Percentiles rank a stretch among this genome's conserved stretches.
These are phyloP conservation scores for Drosophila prostipennis DNA, from an alignment of 2,888 invertebrate genomes.

Conservation along the genomic window DNA sequence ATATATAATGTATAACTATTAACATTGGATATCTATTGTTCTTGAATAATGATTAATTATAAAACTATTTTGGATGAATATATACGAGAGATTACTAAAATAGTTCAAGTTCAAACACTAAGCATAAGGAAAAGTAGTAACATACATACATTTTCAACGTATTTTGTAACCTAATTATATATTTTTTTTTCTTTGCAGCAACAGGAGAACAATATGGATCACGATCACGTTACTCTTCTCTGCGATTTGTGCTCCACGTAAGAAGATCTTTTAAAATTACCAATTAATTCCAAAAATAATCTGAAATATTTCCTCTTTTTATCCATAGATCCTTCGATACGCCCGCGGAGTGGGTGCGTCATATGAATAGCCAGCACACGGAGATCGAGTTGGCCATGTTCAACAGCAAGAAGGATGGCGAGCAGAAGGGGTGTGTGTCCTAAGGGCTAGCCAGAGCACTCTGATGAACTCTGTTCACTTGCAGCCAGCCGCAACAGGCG, in stretches of 20 bases:
- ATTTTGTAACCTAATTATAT: neutral
- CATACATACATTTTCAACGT: no score
- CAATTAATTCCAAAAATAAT: neutral
- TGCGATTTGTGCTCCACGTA: slow-evolving; percentile 91
- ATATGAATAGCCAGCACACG: slow-evolving; percentile 93
- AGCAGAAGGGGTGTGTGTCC: slow-evolving; percentile 87
- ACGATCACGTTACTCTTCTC: slow-evolving; percentile 90
- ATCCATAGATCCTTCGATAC: slow-evolving; percentile 87
- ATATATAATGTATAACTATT: no score
- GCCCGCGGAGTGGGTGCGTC: slow-evolving; percentile 94
- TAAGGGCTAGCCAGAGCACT: slow-evolving; percentile 82
- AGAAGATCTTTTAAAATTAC: slow-evolving; percentile 52
- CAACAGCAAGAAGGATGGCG: slow-evolving; percentile 82
- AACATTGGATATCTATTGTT: no score
- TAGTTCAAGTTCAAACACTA: neutral
- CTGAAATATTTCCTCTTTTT: neutral
- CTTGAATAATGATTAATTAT: no score
- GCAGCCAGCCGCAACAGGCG: slow-evolving; percentile 52
- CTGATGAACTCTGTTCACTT: slow-evolving; percentile 68
- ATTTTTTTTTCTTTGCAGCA: slow-evolving; percentile 79
- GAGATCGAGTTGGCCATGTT: slow-evolving; percentile 90
- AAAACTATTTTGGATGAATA: no score
- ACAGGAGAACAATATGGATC: slow-evolving; percentile 86
- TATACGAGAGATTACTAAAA: no score
- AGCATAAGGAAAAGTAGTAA: neutral